These are phyloP conservation scores for Mimachlamys varia DNA, from an alignment of 2,888 invertebrate genomes.

Conservation along the genomic window DNA sequence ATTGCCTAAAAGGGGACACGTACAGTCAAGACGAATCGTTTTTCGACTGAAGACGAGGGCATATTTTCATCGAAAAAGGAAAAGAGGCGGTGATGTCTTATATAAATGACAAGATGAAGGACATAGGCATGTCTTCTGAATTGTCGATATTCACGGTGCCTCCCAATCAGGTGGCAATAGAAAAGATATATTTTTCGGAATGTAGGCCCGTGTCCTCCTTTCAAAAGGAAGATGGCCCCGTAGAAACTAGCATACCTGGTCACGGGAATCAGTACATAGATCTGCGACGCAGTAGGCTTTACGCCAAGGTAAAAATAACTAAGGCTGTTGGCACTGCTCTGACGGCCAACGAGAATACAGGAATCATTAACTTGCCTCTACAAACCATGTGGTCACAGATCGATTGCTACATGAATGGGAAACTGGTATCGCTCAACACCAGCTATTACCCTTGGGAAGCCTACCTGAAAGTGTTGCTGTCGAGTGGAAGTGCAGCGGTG, in stretches of 20 bases:
- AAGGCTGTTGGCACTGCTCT: constrained; percentile 45
- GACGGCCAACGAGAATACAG: constrained; percentile 41
- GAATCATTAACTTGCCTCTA: constrained; percentile 45
- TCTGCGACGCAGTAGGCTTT: constrained; percentile 44
- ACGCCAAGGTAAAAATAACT: constrained; percentile 43
- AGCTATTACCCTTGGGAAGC: constrained; percentile 50
- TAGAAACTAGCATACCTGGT: constrained; percentile 44
- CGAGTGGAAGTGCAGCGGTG: constrained; percentile 37
- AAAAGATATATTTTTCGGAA: constrained; percentile 48
- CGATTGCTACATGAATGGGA: constrained; percentile 49
- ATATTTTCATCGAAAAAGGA: too few relatives aligned
- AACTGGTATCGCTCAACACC: constrained; percentile 46
- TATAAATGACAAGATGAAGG: constrained; percentile 44
- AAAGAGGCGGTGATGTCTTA: too few relatives aligned
- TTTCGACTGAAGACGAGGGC: too few relatives aligned
- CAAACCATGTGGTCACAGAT: constrained; percentile 51
- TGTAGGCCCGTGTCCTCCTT: constrained; percentile 45
- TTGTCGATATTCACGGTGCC: constrained; percentile 45
- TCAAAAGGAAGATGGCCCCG: constrained; percentile 40
- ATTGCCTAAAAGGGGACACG: neutral
- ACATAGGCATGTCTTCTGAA: constrained; percentile 42
- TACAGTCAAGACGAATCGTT: too few relatives aligned
- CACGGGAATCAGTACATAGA: constrained; percentile 50
- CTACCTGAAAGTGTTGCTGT: constrained; percentile 44
- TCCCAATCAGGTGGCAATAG: constrained; percentile 46